A percentile compares a stretch with the other conserved stretches of the same genome.
Evolutionary conservation across 64 coral and sea anemone species (phyloP).

Genomic region (Trachythela sp.): DNA sequence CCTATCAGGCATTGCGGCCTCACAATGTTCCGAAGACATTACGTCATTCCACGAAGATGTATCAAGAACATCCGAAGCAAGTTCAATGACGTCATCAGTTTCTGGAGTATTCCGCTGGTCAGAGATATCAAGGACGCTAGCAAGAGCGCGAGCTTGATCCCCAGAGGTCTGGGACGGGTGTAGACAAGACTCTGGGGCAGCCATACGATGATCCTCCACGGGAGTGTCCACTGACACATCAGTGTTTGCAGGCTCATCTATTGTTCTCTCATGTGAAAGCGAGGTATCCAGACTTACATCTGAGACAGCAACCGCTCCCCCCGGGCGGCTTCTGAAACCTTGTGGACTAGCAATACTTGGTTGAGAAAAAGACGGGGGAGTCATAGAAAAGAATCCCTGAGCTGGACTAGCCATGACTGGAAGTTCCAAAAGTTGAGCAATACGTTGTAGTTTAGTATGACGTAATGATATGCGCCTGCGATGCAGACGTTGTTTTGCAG

Average conservation of each 20-base stretch:
- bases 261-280: background rate
- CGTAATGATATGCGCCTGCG: constrained; percentile 74
- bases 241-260: background rate
- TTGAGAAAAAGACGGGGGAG: constrained; percentile 76
- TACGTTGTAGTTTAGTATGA: constrained; percentile 88
- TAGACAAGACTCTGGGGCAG: background rate
- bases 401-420: constrained; percentile 86
- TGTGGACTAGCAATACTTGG: constrained; percentile 23
- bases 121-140: background rate
- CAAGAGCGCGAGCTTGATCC: constrained; percentile 4
- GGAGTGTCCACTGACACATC: background rate
- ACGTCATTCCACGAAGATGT: background rate
- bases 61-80: background rate
- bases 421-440: constrained; percentile 88
- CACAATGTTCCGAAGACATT: background rate
- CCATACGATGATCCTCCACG: constrained; percentile 6
- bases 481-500: constrained; percentile 85
- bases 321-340: background rate
- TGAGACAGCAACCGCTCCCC: background rate
- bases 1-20: background rate
- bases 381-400: constrained; percentile 81
- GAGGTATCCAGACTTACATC: background rate
- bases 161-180: constrained; percentile 18
- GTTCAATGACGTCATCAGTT: background rate
- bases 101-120: background rate